Conservation (phyloP, 2,113 vertebrate species). For the Micronycteris hirsuta region DNA sequence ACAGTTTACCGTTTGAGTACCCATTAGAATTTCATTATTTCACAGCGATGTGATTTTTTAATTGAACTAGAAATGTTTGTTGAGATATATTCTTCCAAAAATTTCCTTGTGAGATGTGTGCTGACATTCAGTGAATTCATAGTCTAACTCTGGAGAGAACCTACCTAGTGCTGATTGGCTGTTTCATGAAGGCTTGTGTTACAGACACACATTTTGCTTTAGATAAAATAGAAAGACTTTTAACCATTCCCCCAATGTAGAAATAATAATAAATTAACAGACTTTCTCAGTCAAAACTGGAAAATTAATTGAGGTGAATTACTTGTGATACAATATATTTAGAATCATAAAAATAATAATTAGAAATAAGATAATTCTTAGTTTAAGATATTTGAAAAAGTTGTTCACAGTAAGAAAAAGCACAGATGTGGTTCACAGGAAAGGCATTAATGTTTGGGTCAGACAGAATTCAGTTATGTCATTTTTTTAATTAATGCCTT, state of each 20-base stretch:
- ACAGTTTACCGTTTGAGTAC: background rate
- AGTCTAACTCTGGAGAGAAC: background rate
- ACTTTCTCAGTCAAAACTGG: background rate
- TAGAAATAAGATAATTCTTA: conserved; percentile 11
- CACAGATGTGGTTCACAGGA: background rate
- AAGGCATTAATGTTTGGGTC: background rate
- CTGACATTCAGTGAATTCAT: background rate
- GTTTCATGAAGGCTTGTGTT: background rate
- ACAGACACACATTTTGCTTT: background rate
- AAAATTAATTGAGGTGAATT: background rate
- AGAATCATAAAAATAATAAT: background rate
- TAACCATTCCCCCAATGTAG: background rate
- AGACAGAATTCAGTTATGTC: background rate
- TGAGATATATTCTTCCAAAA: conserved; percentile 26
- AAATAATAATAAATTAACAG: background rate
- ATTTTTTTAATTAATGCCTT: background rate
- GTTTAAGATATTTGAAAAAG: background rate
- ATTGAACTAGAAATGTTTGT: background rate
- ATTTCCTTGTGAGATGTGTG: background rate
- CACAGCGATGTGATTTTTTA: background rate
- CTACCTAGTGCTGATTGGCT: background rate
- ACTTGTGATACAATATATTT: background rate
- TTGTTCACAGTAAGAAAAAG: background rate
- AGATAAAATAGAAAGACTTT: background rate
- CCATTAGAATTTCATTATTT: conserved; percentile 11